Percentiles rank a stretch among this genome's conserved stretches.
These are phyloP conservation scores for Potamilus streckersoni DNA, from an alignment of 1,140 invertebrate genomes.

Conservation along the genomic window DNA sequence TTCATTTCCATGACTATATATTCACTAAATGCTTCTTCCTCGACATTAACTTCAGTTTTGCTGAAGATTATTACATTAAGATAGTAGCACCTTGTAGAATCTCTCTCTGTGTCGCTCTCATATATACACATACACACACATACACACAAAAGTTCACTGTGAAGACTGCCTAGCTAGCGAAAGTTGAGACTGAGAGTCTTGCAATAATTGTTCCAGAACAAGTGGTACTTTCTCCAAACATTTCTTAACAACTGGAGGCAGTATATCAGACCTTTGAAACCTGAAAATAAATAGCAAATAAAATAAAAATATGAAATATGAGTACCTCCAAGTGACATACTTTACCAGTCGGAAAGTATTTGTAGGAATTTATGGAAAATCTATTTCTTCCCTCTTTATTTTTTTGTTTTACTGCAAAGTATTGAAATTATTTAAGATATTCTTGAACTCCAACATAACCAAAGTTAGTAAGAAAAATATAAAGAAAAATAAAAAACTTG, in stretches of 20 bases:
- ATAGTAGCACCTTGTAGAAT: too few species aligned
- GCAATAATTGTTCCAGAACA: slow-evolving; percentile 51
- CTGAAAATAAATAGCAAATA: slow-evolving; percentile 34
- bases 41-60: too few species aligned
- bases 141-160: too few species aligned
- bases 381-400: not conserved
- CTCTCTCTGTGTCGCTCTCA: too few species aligned
- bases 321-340: not conserved
- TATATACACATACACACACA: too few species aligned
- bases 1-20: too few species aligned
- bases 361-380: not conserved
- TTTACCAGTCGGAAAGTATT: not conserved
- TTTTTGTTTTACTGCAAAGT: not conserved
- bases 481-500: too few species aligned
- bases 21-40: too few species aligned
- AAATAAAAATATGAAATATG: not conserved
- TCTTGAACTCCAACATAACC: too few species aligned
- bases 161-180: too few species aligned
- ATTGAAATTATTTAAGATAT: too few species aligned
- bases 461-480: not conserved
- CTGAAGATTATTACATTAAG: too few species aligned
- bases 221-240: slow-evolving; percentile 56
- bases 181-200: slow-evolving; percentile 32
- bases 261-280: slow-evolving; percentile 51
- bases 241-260: slow-evolving; percentile 53